These are phyloP conservation scores for Odontesthes bonariensis DNA, from an alignment of 2,113 vertebrate species.

Conservation along the genomic window DNA sequence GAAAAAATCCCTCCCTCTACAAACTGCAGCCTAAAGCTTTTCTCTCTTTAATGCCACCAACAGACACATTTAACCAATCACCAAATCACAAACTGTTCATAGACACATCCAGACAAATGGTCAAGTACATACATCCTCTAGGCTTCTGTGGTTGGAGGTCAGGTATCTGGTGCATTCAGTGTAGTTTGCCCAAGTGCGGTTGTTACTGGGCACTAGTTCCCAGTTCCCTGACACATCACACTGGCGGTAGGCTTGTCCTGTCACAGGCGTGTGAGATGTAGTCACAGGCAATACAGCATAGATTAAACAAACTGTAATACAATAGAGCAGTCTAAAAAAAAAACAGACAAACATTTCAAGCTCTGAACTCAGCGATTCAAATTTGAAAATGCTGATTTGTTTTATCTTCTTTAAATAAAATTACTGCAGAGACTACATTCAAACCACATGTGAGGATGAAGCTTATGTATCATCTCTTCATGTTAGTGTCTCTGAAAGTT, in stretches of 20 bases:
- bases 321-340: no score
- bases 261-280: neutral
- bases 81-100: neutral
- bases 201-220: constrained; percentile 85
- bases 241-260: constrained; percentile 88
- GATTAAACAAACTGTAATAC: no score
- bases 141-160: constrained; percentile 79
- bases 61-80: neutral
- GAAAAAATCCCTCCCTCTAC: no score
- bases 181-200: constrained; percentile 96
- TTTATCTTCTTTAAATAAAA: neutral
- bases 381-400: neutral
- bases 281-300: neutral
- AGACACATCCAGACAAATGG: neutral
- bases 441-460: neutral
- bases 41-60: neutral
- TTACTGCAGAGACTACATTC: neutral
- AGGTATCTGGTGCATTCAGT: constrained; percentile 88
- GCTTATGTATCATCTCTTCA: neutral
- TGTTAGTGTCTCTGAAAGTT: neutral
- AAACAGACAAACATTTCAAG: no score
- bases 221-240: constrained; percentile 86
- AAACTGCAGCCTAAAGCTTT: neutral
- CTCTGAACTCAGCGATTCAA: no score
- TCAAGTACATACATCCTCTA: constrained; percentile 81